phyloP scores from a whole-genome alignment of 2,797 vertebrate genomes.

The Heliangelus exortis region DNA sequence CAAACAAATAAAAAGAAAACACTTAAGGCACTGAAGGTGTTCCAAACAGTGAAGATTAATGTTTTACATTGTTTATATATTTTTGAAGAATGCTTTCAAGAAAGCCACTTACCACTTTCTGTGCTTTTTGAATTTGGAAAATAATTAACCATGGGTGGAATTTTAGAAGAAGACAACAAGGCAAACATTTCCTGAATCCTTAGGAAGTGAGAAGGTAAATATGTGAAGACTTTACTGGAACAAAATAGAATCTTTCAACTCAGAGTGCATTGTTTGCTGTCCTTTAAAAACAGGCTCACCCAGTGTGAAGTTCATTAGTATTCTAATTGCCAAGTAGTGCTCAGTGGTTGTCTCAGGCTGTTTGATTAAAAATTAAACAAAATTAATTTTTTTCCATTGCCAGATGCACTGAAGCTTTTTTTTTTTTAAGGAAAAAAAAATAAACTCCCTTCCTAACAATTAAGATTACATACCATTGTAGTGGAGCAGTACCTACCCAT shows the following conservation, averaged over 20 bases:
- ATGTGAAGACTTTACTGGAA: not conserved
- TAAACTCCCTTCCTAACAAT: not conserved
- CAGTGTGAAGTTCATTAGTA: conserved; percentile 61
- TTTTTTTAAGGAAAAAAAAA: not conserved
- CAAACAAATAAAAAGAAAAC: not conserved
- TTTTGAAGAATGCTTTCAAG: conserved; percentile 27
- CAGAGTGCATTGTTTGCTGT: conserved; percentile 42
- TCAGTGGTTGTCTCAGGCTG: conserved; percentile 57
- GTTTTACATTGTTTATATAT: conserved; percentile 32
- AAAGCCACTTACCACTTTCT: conserved; percentile 43
- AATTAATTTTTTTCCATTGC: conserved; percentile 55
- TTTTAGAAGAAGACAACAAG: conserved; percentile 24
- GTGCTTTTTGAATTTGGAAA: conserved; percentile 20
- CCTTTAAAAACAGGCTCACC: conserved; percentile 54
- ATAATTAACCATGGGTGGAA: conserved; percentile 12
- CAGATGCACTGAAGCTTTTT: not conserved
- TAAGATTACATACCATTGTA: not conserved
- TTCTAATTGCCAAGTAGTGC: conserved; percentile 47
- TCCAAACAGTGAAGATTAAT: conserved; percentile 11
- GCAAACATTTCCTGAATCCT: not conserved
- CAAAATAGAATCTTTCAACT: conserved; percentile 18
- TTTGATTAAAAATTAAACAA: conserved; percentile 76
- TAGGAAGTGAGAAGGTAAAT: not conserved
- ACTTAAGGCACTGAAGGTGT: not conserved
- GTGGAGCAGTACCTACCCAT: conserved; percentile 1